Percentiles rank a stretch among this genome's conserved stretches.
Evolutionary conservation across 2,888 invertebrate species (phyloP).

Genomic region (Timandra comae): DNA sequence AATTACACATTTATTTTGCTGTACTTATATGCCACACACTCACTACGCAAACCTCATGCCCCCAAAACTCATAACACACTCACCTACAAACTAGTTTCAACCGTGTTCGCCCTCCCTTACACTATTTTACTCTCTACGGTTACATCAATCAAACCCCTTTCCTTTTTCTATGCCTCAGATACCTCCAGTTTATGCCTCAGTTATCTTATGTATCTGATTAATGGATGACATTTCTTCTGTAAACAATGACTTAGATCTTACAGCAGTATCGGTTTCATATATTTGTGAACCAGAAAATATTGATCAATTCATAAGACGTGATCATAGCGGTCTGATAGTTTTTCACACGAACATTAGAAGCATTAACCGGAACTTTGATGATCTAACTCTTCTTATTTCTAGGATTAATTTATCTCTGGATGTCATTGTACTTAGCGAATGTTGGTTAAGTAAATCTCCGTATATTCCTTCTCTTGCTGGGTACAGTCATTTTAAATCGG

Average conservation of each 20-base stretch:
- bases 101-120: background rate
- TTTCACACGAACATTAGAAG: background rate
- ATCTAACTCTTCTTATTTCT: background rate
- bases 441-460: conserved; percentile 10
- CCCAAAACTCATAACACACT: background rate
- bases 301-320: background rate
- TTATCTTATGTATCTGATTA: background rate
- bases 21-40: background rate
- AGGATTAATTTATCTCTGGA: conserved; percentile 3
- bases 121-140: background rate
- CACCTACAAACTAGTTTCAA: background rate
- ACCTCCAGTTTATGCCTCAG: too few relatives aligned
- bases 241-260: background rate
- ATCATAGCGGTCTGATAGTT: background rate
- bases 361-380: background rate
- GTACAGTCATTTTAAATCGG: conserved; percentile 4
- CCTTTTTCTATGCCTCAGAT: too few relatives aligned
- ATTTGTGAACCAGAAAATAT: background rate
- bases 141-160: too few relatives aligned
- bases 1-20: background rate
- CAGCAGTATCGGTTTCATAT: background rate
- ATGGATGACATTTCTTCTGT: background rate
- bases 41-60: background rate
- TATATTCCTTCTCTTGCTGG: conserved; percentile 8
- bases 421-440: conserved; percentile 16